A percentile compares a stretch with the other conserved stretches of the same genome.
Evolutionary conservation across 2,888 invertebrate species (phyloP).

Genomic region (Amphipoea oculea): DNA sequence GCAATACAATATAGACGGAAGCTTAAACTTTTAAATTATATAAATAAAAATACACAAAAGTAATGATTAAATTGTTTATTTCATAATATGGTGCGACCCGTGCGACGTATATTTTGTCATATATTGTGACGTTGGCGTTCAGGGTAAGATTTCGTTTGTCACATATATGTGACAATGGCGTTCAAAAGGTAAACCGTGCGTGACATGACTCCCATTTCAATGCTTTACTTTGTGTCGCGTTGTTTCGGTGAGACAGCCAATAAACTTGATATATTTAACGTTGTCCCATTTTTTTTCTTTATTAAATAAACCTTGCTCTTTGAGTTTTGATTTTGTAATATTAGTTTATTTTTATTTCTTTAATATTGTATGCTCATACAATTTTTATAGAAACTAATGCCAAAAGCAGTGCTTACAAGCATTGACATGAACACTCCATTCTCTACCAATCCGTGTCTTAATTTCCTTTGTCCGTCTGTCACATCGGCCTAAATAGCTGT

Average conservation of each 20-base stretch:
- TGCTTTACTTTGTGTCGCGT: not conserved
- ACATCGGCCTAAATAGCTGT: slow-evolving; percentile 48
- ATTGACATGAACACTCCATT: slow-evolving; percentile 31
- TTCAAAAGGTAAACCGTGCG: not conserved
- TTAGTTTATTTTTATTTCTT: no score
- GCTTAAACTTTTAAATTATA: no score
- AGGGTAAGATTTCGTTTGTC: no score
- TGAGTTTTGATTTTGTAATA: not conserved
- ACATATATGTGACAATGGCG: no score
- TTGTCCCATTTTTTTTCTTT: not conserved
- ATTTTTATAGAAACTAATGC: not conserved
- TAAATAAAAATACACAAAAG: no score
- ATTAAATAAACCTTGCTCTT: not conserved
- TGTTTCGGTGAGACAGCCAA: not conserved
- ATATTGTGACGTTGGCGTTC: no score
- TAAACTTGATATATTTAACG: not conserved
- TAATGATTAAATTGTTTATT: no score
- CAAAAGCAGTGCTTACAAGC: not conserved
- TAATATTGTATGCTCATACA: not conserved
- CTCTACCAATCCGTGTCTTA: slow-evolving; percentile 20
- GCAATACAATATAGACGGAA: no score
- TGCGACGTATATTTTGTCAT: no score
- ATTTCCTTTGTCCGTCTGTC: slow-evolving; percentile 39
- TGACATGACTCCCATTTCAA: not conserved
- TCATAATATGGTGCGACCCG: no score